Evolutionary conservation across 1,140 invertebrate species (phyloP).

Genomic region (Arctopsyche grandis): DNA sequence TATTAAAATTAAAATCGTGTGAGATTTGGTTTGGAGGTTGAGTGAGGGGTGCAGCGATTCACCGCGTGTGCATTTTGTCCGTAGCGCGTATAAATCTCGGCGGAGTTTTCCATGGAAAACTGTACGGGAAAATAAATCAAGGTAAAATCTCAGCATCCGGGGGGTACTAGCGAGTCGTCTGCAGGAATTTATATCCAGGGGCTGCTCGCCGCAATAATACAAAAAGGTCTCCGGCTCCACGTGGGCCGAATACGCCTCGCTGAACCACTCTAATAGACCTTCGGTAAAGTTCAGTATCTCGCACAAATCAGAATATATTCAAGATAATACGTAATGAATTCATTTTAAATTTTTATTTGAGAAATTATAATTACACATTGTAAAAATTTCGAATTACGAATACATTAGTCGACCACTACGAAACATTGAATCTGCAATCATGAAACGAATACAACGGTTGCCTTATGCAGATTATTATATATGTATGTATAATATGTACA

Average conservation of each 20-base stretch:
- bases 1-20: background rate
- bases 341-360: background rate
- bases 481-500: too few relatives aligned
- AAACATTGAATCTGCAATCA: too few relatives aligned
- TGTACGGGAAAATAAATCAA: conserved; percentile 42
- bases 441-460: too few relatives aligned
- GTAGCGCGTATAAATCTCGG: conserved; percentile 25
- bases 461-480: too few relatives aligned
- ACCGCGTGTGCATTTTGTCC: background rate
- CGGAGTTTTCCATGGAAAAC: conserved; percentile 30
- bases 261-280: conserved; percentile 42
- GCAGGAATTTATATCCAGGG: conserved; percentile 45
- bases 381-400: too few relatives aligned
- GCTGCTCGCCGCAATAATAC: conserved; percentile 50
- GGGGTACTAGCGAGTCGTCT: background rate
- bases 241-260: conserved; percentile 40
- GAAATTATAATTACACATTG: too few relatives aligned
- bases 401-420: too few relatives aligned
- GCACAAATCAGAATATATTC: conserved; percentile 19
- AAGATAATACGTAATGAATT: background rate
- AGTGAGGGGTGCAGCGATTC: background rate
- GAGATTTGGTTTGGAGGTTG: background rate
- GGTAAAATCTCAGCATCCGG: conserved; percentile 41
- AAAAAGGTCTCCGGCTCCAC: conserved; percentile 44
- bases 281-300: conserved; percentile 26